phyloP scores from a whole-genome alignment of 2,113 vertebrate genomes.

The Nipponia nippon region DNA sequence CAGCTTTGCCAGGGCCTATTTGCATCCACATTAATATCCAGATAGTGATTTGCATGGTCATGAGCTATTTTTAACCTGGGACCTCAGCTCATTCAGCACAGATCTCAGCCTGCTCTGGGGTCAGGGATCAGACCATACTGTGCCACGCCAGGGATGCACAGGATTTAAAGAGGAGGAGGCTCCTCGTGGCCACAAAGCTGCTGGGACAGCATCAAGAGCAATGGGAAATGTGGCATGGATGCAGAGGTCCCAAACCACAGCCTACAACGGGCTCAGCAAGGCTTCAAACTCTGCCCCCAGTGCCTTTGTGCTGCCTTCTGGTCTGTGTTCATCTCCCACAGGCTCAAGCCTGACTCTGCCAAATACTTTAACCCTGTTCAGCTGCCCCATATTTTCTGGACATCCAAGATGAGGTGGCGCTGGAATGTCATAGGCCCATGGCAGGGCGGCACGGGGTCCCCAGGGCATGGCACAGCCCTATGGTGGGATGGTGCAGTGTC shows the following conservation, averaged over 20 bases:
- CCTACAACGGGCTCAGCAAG: fast-evolving
- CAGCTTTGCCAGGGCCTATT: constrained; percentile 14
- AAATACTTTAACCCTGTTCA: neutral
- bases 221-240: fast-evolving
- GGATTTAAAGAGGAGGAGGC: neutral
- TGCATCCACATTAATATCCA: neutral
- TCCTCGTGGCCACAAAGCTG: neutral
- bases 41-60: constrained; percentile 10
- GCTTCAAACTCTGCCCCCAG: neutral
- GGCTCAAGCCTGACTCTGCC: neutral
- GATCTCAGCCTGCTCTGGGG: neutral
- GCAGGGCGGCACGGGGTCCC: neutral
- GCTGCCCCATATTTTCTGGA: neutral
- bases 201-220: neutral
- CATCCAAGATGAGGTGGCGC: neutral
- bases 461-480: too few relatives aligned
- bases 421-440: neutral
- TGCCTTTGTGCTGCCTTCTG: neutral
- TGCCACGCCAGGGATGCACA: fast-evolving
- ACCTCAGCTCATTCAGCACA: neutral
- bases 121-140: neutral
- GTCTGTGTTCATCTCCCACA: fast-evolving
- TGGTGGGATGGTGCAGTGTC: neutral
- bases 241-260: neutral
- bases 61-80: constrained; percentile 36